Evolutionary conservation across 1,140 invertebrate species (phyloP), one percentile per base, ranked within the genome.

Genomic region (Episyrphus balteatus): DNA sequence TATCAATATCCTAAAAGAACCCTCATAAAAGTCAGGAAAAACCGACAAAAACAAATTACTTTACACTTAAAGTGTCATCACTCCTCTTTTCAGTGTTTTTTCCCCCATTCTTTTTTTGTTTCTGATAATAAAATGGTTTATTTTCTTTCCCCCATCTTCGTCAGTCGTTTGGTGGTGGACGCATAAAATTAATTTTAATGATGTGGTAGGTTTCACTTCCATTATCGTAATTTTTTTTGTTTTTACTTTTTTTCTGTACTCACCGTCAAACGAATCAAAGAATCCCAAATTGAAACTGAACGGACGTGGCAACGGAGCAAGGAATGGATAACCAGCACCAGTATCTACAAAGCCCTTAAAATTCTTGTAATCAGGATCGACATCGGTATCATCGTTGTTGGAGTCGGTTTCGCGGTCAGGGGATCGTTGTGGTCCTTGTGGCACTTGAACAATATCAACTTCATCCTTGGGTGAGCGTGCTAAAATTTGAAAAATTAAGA

Each of bases 331-430:
- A 12, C 50, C 52, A 5, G 55, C 43, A 21, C 59, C 62, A n/a
- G 62, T 66, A 56, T 66, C 62, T 26, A 66, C 55, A 41, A 62
- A 58, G 31, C 62, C 62, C 45, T 51, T 55, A 51, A 66, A 66
- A 47, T 66, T 54, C 44, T 41, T 48, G 51, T 62, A 66, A 47
- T 50, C 52, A 30, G 59, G 30, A 21, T 46, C 47, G 21, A 38
- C 37, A 26, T 12, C 38, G 14, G n/a, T 42, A 26, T 26, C 21
- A 8, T 26, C 21, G 26, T 21, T 33, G 12, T 43, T 21, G 10
- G 19, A n/a, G 19, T 37, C 37, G 18, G 19, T 37, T 36, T 3
- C 18, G 9, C 40, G 33, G 34, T 46, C 40, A 15, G 41, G 15
- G 46, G 14, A 19, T 40, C 48, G 14, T 42, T 42, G 34, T 40